Conservation (phyloP, 2,888 invertebrate species). For the Agonum fuliginosum region DNA sequence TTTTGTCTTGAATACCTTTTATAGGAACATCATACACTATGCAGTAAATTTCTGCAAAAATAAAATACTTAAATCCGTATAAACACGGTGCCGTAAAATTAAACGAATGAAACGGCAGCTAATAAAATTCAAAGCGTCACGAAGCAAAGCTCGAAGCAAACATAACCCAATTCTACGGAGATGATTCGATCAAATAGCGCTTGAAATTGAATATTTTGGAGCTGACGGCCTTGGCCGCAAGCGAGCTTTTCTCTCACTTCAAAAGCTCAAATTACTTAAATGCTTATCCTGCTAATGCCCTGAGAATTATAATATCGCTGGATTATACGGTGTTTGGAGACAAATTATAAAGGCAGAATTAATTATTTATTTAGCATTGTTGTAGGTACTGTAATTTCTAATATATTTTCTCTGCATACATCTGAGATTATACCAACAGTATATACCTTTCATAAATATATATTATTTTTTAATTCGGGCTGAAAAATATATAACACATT, state of each 20-base stretch:
- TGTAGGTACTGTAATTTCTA: no score
- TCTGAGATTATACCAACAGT: no score
- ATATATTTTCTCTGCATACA: no score
- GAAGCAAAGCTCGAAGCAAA: slow-evolving; percentile 22
- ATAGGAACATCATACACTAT: neutral
- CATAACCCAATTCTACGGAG: slow-evolving; percentile 19
- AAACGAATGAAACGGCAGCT: neutral
- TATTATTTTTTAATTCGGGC: no score
- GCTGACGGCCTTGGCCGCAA: neutral
- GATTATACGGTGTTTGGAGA: no score
- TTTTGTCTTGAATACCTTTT: neutral
- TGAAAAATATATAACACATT: no score
- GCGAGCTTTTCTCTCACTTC: neutral
- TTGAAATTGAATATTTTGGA: slow-evolving; percentile 22
- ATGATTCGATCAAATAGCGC: slow-evolving; percentile 26
- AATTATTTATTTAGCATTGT: no score
- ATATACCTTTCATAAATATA: no score
- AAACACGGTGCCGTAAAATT: neutral
- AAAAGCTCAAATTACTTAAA: neutral
- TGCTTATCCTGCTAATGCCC: neutral
- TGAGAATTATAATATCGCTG: no score
- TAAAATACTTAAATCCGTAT: neutral
- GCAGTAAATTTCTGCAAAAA: neutral
- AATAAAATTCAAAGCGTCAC: slow-evolving; percentile 20
- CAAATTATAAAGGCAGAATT: no score